Conservation (phyloP, 2,888 invertebrate species). For the Siphlonurus alternatus region DNA sequence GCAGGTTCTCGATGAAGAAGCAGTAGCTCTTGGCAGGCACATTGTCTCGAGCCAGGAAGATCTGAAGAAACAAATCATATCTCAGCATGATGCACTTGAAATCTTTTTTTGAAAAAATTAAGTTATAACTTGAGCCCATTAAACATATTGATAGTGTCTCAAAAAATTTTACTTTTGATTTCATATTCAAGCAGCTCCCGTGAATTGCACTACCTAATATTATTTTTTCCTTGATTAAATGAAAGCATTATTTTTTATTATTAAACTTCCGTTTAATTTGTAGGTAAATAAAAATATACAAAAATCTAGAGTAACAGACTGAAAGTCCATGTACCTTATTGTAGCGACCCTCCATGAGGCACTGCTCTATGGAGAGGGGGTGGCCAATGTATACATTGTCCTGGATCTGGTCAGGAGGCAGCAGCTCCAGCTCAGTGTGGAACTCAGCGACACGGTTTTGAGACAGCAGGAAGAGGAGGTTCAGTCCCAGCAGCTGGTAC, state of each 20-base stretch:
- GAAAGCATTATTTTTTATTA: too few relatives aligned
- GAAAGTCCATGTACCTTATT: conserved; percentile 78
- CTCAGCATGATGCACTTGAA: background rate
- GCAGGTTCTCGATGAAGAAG: conserved; percentile 88
- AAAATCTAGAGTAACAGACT: too few relatives aligned
- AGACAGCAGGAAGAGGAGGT: conserved; percentile 80
- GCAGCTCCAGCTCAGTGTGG: conserved; percentile 88
- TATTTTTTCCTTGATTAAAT: too few relatives aligned
- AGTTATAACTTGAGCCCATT: too few relatives aligned
- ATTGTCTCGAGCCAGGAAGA: conserved; percentile 83
- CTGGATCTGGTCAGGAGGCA: conserved; percentile 81
- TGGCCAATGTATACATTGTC: conserved; percentile 88
- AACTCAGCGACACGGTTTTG: conserved; percentile 97
- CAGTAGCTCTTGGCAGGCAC: conserved; percentile 93
- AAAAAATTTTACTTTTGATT: too few relatives aligned
- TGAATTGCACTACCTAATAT: too few relatives aligned
- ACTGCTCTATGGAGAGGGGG: conserved; percentile 91
- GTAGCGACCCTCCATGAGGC: conserved; percentile 98
- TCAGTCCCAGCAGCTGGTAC: conserved; percentile 86
- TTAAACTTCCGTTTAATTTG: too few relatives aligned
- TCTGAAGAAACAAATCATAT: conserved; percentile 29
- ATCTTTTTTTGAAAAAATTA: too few relatives aligned
- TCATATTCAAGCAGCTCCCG: too few relatives aligned
- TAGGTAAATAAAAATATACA: too few relatives aligned
- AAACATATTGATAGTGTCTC: too few relatives aligned